These are phyloP conservation scores for Trachelus stipa DNA, from an alignment of 2,888 invertebrate genomes.

Conservation along the genomic window DNA sequence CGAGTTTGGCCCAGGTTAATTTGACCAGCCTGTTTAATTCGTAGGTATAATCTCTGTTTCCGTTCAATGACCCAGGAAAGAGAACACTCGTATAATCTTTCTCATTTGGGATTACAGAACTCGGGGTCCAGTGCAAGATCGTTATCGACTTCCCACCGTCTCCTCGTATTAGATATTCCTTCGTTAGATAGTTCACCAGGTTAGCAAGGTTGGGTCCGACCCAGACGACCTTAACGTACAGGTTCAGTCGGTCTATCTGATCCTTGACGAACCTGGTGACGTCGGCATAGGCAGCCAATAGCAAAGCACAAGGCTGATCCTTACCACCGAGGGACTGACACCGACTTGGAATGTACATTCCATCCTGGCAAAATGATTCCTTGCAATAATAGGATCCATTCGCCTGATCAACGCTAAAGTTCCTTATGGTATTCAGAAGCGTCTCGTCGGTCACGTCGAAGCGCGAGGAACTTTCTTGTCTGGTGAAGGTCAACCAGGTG, in stretches of 20 bases:
- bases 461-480: conserved; percentile 64
- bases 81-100: conserved; percentile 69
- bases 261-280: conserved; percentile 70
- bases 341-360: conserved; percentile 72
- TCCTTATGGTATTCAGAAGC: conserved; percentile 54
- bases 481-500: conserved; percentile 71
- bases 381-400: conserved; percentile 66
- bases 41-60: conserved; percentile 70
- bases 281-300: conserved; percentile 69
- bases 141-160: conserved; percentile 67
- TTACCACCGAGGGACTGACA: conserved; percentile 62
- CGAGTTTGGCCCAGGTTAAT: conserved; percentile 73
- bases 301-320: conserved; percentile 52
- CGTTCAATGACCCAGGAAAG: conserved; percentile 67
- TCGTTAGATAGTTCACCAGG: conserved; percentile 62
- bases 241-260: conserved; percentile 72
- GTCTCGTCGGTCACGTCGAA: conserved; percentile 66
- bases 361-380: conserved; percentile 67
- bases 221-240: conserved; percentile 78
- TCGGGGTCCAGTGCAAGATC: conserved; percentile 78
- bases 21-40: conserved; percentile 78
- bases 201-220: conserved; percentile 72
- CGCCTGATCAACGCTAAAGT: conserved; percentile 49
- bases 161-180: conserved; percentile 42
- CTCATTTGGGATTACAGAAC: conserved; percentile 70